Base-by-base conservation (phyloP, 2,888 invertebrate genomes). In the Cryptus armator region DNA sequence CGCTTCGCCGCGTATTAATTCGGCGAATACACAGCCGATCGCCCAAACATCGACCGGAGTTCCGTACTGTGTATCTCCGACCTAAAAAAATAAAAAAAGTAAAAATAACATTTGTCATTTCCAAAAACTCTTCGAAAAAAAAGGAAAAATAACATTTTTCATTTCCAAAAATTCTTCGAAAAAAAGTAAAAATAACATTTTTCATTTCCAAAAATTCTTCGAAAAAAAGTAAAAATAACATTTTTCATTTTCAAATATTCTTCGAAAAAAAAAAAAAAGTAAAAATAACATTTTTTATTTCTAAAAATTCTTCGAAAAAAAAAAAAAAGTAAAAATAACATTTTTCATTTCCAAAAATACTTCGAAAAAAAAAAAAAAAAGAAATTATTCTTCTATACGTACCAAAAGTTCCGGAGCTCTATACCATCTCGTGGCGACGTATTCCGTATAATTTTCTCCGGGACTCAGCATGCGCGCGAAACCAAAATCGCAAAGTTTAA, bases 371-470 rank as follows among this genome's bases (percentile, higher is more conserved):
- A 12, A 3, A 59, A 32, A 9, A 3, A 46, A 76, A 4, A 48
- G 1, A 3, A 3, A 19, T 5, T 2, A 24, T 62, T n/a, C 67
- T 1, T 32, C 43, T 19, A 24, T 29, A 88, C 87, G 89, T 87
- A 93, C 94, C 67, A 99, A 95, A 32, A 99, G 95, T 94, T 99
- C 99, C 0, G 99, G 99, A 5, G 99, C 98, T 84, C 99, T 95
- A 95, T 99, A 99, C 99, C 99, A 99, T 77, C 99, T 95, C 51
- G 99, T 99, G 64, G 99, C 99, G 88, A 99, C 99, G 94, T 99
- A 99, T 94, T 99, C 99, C 76, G 99, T 99, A 94, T 99, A 99
- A 94, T 98, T 98, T 95, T 99, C 99, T 0, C 98, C 99, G 0
- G 99, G 98, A 94, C 98, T 98, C 91, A 99, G 96, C 96, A 99